Conservation (phyloP, 1,140 invertebrate species). For the Meteorus sp. region DNA sequence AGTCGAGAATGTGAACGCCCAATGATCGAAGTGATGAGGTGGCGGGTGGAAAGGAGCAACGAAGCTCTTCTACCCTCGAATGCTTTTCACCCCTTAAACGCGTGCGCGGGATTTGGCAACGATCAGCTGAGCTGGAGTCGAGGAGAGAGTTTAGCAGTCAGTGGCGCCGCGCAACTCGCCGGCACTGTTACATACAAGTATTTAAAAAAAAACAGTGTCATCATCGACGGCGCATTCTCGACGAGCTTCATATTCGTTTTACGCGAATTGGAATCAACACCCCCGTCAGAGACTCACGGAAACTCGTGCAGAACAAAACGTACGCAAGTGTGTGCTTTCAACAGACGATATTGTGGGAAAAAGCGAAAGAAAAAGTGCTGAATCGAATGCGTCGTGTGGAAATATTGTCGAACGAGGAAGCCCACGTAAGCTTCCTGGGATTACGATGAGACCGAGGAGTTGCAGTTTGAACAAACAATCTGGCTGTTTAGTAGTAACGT, state of each 20-base stretch:
- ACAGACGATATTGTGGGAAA: no score
- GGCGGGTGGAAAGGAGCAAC: background rate
- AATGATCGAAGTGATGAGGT: background rate
- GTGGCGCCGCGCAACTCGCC: conserved; percentile 38
- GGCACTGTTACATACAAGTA: conserved; percentile 29
- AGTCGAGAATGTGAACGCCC: no score
- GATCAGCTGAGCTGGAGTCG: conserved; percentile 53
- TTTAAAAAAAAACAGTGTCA: no score
- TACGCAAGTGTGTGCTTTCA: no score
- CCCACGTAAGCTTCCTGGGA: background rate
- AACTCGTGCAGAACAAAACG: no score
- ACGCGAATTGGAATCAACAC: no score
- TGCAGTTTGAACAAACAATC: conserved; percentile 7
- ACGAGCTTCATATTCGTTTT: conserved; percentile 20
- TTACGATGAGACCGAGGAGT: conserved; percentile 20
- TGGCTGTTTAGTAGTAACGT: conserved; percentile 18
- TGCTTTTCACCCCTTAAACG: no score
- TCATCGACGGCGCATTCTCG: conserved; percentile 7
- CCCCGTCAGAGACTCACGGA: no score
- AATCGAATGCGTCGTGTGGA: background rate
- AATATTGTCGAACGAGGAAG: background rate
- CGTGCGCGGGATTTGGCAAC: conserved; percentile 52
- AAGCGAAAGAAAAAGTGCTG: background rate
- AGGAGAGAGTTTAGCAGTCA: conserved; percentile 30
- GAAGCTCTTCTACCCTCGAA: no score